A percentile compares a stretch with the other conserved stretches of the same genome.
Conservation (phyloP, 2,113 vertebrate species). For the Triplophysa dalaica region DNA sequence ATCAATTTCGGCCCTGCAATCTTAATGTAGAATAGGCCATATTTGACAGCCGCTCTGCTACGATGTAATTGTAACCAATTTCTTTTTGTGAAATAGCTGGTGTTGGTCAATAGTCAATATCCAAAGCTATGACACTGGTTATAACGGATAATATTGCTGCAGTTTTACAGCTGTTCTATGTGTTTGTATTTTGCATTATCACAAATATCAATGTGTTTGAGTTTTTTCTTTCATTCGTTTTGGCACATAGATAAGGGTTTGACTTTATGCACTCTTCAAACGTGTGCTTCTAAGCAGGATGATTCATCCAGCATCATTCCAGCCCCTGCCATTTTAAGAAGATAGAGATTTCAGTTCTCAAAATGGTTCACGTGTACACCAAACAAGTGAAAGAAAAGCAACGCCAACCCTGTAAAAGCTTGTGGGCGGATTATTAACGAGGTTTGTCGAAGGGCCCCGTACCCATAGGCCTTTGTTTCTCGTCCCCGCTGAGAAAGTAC, state of each 20-base stretch:
- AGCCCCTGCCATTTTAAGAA: conserved; percentile 48
- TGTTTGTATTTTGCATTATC: background rate
- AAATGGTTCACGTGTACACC: conserved; percentile 33
- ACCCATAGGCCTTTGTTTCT: conserved; percentile 52
- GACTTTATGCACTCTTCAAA: background rate
- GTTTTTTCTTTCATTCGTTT: too few relatives aligned
- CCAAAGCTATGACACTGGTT: conserved; percentile 16
- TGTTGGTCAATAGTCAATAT: conserved; percentile 29
- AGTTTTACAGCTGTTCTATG: background rate
- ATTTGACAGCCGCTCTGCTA: conserved; percentile 32
- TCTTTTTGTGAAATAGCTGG: conserved; percentile 23
- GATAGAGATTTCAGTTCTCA: conserved; percentile 31
- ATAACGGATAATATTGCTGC: background rate
- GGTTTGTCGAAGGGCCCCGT: conserved; percentile 46
- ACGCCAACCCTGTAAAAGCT: conserved; percentile 6
- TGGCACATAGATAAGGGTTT: background rate
- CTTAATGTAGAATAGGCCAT: conserved; percentile 26
- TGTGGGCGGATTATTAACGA: conserved; percentile 56
- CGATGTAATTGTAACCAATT: conserved; percentile 24
- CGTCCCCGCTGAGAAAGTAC: conserved; percentile 48
- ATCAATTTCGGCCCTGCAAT: conserved; percentile 34
- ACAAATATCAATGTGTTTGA: too few relatives aligned
- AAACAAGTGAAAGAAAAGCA: conserved; percentile 20
- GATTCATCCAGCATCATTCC: conserved; percentile 13
- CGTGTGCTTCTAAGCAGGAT: conserved; percentile 15